Conservation (phyloP, 2,797 vertebrate genomes). For the Centropyge bicolor region DNA sequence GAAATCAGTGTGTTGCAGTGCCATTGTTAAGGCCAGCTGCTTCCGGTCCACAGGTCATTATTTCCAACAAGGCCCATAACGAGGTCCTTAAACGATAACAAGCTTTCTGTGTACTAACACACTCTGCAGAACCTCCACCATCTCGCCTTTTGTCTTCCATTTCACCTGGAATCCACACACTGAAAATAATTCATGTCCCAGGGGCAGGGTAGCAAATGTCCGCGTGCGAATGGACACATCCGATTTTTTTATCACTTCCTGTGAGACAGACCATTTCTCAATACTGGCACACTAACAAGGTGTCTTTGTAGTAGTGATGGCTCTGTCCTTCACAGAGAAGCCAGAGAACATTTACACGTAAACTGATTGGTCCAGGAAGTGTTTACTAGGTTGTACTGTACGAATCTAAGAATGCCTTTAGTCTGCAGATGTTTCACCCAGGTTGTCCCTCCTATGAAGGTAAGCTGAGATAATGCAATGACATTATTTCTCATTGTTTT, state of each 20-base stretch:
- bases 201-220: neutral
- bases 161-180: neutral
- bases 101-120: conserved; percentile 33
- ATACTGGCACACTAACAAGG: conserved; percentile 29
- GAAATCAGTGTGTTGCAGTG: conserved; percentile 19
- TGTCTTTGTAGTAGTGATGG: neutral
- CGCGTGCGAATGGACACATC: neutral
- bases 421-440: neutral
- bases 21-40: conserved; percentile 56
- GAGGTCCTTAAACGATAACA: conserved; percentile 60
- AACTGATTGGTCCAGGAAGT: neutral
- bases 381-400: neutral
- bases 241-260: neutral
- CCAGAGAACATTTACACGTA: neutral
- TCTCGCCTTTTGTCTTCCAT: conserved; percentile 22
- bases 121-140: conserved; percentile 12
- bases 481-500: neutral
- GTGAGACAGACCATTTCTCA: neutral
- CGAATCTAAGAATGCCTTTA: neutral
- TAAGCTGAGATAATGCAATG: neutral
- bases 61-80: conserved; percentile 72
- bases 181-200: neutral
- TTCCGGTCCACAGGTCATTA: conserved; percentile 76
- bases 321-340: neutral
- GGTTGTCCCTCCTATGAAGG: neutral